Percentiles rank a stretch among this genome's conserved stretches.
Conservation (phyloP, 1,140 invertebrate genomes). For the Nymphalis io region DNA sequence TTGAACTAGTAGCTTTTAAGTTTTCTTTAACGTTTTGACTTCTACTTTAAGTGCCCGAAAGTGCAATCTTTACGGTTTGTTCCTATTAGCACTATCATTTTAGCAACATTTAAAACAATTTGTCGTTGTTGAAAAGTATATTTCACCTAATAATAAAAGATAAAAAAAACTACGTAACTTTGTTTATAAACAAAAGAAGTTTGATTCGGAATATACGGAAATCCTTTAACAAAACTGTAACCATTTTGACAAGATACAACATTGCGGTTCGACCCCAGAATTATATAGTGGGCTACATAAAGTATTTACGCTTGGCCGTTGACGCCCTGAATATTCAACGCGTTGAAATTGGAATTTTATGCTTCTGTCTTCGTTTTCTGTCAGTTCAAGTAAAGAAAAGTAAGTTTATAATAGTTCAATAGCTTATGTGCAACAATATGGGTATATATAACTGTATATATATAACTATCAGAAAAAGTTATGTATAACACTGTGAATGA, state of each 20-base stretch:
- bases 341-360: conserved; percentile 19
- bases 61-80: conserved; percentile 46
- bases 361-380: not conserved
- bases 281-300: conserved; percentile 17
- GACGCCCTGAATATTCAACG: conserved; percentile 24
- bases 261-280: not conserved
- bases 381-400: not conserved
- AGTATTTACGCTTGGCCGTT: conserved; percentile 27
- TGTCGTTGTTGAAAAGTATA: too few species aligned
- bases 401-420: too few species aligned
- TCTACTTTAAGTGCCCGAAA: conserved; percentile 56
- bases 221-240: conserved; percentile 4
- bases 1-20: conserved; percentile 54
- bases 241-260: conserved; percentile 23
- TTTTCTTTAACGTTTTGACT: conserved; percentile 53
- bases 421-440: too few species aligned
- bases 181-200: not conserved
- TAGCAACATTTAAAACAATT: not conserved
- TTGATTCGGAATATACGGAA: not conserved
- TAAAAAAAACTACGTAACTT: too few species aligned
- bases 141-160: too few species aligned
- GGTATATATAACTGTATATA: too few species aligned
- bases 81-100: conserved; percentile 31
- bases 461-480: too few species aligned
- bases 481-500: too few species aligned